A percentile compares a stretch with the other conserved stretches of the same genome.
phyloP scores from a whole-genome alignment of 2,797 vertebrate species.

The Lithobates sylvaticus region DNA sequence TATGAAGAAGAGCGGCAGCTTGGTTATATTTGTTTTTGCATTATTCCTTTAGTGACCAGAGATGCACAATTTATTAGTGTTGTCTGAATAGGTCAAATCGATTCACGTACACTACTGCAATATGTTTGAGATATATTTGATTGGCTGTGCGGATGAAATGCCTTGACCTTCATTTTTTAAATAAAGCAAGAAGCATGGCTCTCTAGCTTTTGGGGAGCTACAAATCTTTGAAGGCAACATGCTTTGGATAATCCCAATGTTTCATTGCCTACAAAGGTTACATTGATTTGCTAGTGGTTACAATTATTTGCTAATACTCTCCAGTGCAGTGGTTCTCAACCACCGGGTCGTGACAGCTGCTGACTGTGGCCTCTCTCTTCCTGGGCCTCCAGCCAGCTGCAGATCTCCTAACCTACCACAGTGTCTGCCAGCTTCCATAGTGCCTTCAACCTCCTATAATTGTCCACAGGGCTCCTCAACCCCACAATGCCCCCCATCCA shows the following conservation, averaged over 20 bases:
- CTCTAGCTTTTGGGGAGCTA: neutral
- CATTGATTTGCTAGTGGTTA: too few species aligned
- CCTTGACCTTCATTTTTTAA: conserved; percentile 6
- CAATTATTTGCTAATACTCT: too few species aligned
- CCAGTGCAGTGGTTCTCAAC: too few species aligned
- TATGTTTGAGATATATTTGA: neutral
- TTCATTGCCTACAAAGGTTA: neutral
- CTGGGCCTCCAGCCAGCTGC: too few species aligned
- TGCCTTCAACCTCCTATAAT: too few species aligned
- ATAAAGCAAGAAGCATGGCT: neutral
- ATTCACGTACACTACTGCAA: neutral
- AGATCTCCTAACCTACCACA: too few species aligned
- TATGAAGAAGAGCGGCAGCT: neutral
- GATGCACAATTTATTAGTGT: conserved; percentile 31
- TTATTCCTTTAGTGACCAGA: conserved; percentile 24
- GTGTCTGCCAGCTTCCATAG: too few species aligned
- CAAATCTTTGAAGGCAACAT: neutral
- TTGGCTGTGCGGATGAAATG: neutral
- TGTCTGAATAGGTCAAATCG: conserved; percentile 26
- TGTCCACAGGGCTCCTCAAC: too few species aligned
- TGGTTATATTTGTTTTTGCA: neutral
- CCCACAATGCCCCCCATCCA: too few species aligned
- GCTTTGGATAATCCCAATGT: neutral
- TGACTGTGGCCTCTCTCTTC: too few species aligned
- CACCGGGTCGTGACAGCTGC: too few species aligned